A percentile compares a stretch with the other conserved stretches of the same genome.
phyloP scores from a whole-genome alignment of 2,113 vertebrate species.

The Burhinus oedicnemus region DNA sequence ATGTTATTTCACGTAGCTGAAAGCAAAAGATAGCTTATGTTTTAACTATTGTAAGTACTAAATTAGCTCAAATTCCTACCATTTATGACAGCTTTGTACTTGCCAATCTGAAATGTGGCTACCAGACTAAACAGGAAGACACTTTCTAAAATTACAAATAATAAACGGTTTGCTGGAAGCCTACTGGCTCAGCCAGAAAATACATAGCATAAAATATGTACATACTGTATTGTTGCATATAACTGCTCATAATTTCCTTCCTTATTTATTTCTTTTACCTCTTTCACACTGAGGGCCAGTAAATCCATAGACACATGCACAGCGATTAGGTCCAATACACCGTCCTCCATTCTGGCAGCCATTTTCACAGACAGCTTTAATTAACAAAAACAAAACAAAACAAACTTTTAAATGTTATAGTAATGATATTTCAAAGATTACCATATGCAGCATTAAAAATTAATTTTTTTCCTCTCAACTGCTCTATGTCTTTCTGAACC shows the following conservation, averaged over 20 bases:
- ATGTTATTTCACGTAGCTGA: not conserved
- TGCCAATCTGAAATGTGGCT: not conserved
- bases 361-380: constrained; percentile 91
- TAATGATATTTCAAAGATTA: not conserved
- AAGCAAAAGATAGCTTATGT: not conserved
- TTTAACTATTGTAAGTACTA: not conserved
- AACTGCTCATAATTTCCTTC: not conserved
- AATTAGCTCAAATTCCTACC: not conserved
- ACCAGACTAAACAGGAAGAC: not conserved
- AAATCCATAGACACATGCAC: constrained; percentile 96
- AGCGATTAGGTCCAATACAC: constrained; percentile 95
- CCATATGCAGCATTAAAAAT: fast-evolving
- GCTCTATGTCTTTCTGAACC: not conserved
- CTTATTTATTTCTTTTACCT: constrained; percentile 77
- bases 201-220: fast-evolving
- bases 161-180: not conserved
- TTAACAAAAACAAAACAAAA: not conserved
- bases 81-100: not conserved
- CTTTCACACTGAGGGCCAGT: constrained; percentile 96
- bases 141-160: not conserved
- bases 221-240: not conserved
- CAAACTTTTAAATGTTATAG: not conserved
- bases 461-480: not conserved
- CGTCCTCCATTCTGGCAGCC: constrained; percentile 95
- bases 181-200: not conserved